Conservation (phyloP, 2,797 vertebrate genomes). For the Hoplostethus atlanticus region DNA sequence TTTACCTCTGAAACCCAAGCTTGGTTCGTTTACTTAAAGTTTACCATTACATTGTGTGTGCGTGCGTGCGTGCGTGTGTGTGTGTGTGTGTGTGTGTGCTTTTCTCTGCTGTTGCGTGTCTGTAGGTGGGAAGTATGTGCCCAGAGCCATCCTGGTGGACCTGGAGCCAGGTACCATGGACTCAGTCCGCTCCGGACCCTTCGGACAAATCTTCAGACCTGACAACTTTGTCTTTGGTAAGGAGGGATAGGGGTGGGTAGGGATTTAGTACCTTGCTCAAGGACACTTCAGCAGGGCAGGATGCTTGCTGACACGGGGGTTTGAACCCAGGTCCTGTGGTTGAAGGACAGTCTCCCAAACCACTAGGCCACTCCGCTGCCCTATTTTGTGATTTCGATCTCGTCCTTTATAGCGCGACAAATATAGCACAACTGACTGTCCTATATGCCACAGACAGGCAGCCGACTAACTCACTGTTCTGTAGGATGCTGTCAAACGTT, state of each 20-base stretch:
- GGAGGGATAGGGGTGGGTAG: neutral
- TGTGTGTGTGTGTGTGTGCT: constrained; percentile 20
- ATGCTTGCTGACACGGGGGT: neutral
- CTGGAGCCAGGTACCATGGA: constrained; percentile 93
- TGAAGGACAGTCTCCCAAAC: neutral
- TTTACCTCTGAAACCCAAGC: no score
- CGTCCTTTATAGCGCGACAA: neutral
- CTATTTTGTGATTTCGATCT: constrained; percentile 1
- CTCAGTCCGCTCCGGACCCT: constrained; percentile 90
- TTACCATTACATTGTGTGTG: neutral
- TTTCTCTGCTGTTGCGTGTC: constrained; percentile 5
- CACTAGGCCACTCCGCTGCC: neutral
- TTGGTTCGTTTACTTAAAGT: no score
- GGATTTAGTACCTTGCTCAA: neutral
- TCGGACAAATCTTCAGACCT: constrained; percentile 87
- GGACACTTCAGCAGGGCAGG: neutral
- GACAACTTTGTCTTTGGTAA: constrained; percentile 95
- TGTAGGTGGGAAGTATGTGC: constrained; percentile 91
- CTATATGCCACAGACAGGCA: neutral
- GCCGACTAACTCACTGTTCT: neutral
- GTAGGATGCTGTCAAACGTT: no score
- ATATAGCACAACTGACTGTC: constrained; percentile 6
- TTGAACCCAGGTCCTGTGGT: neutral
- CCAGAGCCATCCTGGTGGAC: constrained; percentile 91
- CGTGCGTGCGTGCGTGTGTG: neutral